Conservation (phyloP, 2,888 invertebrate genomes). For the Heliconius ismenius region DNA sequence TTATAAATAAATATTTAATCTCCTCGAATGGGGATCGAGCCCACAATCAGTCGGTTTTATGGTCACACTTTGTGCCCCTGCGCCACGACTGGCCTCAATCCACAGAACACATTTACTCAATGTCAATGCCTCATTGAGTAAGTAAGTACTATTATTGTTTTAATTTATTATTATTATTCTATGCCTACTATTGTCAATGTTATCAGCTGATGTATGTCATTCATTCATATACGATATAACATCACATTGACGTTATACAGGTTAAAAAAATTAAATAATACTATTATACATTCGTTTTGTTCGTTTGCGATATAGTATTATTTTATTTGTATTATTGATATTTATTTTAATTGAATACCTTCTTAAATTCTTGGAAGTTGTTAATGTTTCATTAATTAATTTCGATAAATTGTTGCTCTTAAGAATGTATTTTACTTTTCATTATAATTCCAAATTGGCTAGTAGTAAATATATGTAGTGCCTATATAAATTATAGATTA, state of each 20-base stretch:
- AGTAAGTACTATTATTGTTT: background rate
- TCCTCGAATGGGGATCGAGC: no score
- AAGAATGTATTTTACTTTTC: background rate
- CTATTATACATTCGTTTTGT: background rate
- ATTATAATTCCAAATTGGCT: background rate
- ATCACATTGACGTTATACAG: background rate
- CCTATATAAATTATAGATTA: background rate
- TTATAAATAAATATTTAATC: no score
- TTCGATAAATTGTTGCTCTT: background rate
- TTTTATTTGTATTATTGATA: background rate
- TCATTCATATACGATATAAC: background rate
- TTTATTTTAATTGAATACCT: background rate
- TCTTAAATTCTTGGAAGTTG: background rate
- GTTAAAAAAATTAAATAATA: background rate
- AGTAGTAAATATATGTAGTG: background rate
- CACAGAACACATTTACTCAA: no score
- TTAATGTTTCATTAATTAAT: background rate
- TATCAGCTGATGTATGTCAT: constrained; percentile 5
- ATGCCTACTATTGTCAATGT: background rate
- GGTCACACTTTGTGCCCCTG: no score
- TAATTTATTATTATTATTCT: background rate
- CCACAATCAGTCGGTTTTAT: no score
- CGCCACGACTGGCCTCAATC: no score
- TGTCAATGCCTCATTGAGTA: no score
- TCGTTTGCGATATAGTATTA: background rate